These are phyloP conservation scores for Gymnobelideus leadbeateri DNA, from an alignment of 2,113 vertebrate species.

Conservation along the genomic window DNA sequence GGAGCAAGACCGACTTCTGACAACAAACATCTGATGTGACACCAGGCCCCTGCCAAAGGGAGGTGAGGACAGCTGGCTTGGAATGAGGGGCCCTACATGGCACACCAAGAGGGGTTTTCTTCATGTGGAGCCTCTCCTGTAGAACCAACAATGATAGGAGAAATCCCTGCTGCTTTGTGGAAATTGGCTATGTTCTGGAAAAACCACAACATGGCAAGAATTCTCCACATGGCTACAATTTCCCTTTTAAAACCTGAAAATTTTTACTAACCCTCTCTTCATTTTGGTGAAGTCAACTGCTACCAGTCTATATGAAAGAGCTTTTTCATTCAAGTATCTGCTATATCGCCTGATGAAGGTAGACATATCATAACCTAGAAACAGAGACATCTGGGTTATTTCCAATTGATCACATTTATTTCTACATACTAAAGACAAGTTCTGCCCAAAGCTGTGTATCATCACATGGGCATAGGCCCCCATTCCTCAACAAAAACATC, in stretches of 20 bases:
- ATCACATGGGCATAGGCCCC: not conserved
- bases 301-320: slow-evolving; percentile 94
- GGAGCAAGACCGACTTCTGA: not conserved
- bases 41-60: not conserved
- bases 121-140: no score
- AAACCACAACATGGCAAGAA: not conserved
- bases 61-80: not conserved
- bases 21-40: not conserved
- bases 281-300: slow-evolving; percentile 97
- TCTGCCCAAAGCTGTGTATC: not conserved
- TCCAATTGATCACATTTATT: slow-evolving; percentile 20
- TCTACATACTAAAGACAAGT: not conserved
- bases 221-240: not conserved
- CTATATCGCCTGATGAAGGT: slow-evolving; percentile 96
- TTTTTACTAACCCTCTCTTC: slow-evolving; percentile 92
- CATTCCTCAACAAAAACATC: not conserved
- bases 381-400: slow-evolving; percentile 64
- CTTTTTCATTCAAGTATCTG: slow-evolving; percentile 98
- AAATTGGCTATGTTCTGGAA: slow-evolving; percentile 14
- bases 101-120: not conserved
- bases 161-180: not conserved
- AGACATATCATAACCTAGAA: slow-evolving; percentile 96
- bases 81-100: not conserved
- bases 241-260: slow-evolving; percentile 34
- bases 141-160: slow-evolving; percentile 11